Percentiles rank a stretch among this genome's conserved stretches.
phyloP scores from a whole-genome alignment of 53 echinoderm and acorn worm genomes.

The Luidia sarsii region DNA sequence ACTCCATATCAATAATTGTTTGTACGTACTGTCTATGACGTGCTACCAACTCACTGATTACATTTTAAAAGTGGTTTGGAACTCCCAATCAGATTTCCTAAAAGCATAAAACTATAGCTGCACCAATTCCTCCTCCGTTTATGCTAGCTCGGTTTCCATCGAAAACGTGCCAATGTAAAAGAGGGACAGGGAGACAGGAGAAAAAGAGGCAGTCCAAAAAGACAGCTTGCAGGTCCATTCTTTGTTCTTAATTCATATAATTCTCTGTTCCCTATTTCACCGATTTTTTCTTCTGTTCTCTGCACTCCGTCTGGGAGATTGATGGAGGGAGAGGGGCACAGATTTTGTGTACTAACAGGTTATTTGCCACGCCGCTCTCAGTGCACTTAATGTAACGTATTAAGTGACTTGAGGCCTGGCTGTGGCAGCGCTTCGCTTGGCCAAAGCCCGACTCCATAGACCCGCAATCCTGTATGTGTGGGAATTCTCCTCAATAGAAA shows the following conservation, averaged over 20 bases:
- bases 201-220: constrained; percentile 9
- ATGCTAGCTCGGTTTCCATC: constrained; percentile 31
- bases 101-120: constrained; percentile 32
- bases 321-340: constrained; percentile 46
- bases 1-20: constrained; percentile 25
- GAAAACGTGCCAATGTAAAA: too few species aligned
- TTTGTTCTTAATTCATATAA: constrained; percentile 49
- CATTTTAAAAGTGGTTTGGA: constrained; percentile 8
- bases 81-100: neutral
- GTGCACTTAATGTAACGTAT: constrained; percentile 58
- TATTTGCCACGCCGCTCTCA: constrained; percentile 45
- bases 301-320: constrained; percentile 31
- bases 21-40: constrained; percentile 4
- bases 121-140: neutral
- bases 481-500: constrained; percentile 74
- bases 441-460: constrained; percentile 7
- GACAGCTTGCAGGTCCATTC: constrained; percentile 37
- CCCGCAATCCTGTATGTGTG: constrained; percentile 58
- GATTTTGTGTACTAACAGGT: constrained; percentile 56
- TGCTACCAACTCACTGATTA: constrained; percentile 25
- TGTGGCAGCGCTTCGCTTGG: neutral
- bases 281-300: constrained; percentile 1
- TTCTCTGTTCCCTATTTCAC: constrained; percentile 28
- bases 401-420: constrained; percentile 29
- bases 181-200: constrained; percentile 27